phyloP scores from a whole-genome alignment of 2,797 vertebrate genomes.

The Chanos chanos region DNA sequence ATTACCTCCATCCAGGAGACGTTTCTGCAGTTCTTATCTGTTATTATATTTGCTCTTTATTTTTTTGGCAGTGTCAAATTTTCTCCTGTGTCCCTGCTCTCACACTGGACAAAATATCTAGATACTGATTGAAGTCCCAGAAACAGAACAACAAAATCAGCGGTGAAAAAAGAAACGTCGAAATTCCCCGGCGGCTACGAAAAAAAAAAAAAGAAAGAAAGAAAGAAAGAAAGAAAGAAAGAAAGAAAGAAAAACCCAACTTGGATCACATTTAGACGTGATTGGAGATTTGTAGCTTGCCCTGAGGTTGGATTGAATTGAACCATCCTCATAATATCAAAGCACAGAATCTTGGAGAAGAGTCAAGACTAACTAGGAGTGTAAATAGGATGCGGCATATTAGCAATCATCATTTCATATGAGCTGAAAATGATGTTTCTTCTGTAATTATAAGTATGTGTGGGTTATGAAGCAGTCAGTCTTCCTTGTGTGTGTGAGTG shows the following conservation, averaged over 20 bases:
- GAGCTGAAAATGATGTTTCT: neutral
- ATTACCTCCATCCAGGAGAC: slow-evolving; percentile 12
- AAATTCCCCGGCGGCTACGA: slow-evolving; percentile 46
- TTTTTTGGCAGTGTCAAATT: slow-evolving; percentile 37
- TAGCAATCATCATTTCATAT: slow-evolving; percentile 11
- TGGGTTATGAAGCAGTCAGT: neutral
- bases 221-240: too few relatives aligned
- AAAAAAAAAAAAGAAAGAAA: too few relatives aligned
- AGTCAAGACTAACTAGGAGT: slow-evolving; percentile 24
- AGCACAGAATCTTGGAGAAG: slow-evolving; percentile 28
- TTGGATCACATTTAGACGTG: slow-evolving; percentile 38
- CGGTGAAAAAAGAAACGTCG: slow-evolving; percentile 26
- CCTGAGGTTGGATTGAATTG: slow-evolving; percentile 41
- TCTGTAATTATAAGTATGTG: too few relatives aligned
- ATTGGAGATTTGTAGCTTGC: slow-evolving; percentile 49
- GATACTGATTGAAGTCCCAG: slow-evolving; percentile 10
- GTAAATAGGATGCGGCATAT: slow-evolving; percentile 42
- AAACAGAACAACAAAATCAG: slow-evolving; percentile 13
- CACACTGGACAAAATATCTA: neutral
- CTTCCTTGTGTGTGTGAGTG: neutral
- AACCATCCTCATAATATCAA: slow-evolving; percentile 42
- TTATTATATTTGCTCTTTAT: slow-evolving; percentile 15
- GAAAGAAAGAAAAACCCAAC: too few relatives aligned
- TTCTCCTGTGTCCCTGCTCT: slow-evolving; percentile 1
- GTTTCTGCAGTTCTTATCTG: slow-evolving; percentile 2